Evolutionary conservation across 2,797 vertebrate species (phyloP), one percentile per base, ranked within the genome.

Genomic region (Bovichtus variegatus): DNA sequence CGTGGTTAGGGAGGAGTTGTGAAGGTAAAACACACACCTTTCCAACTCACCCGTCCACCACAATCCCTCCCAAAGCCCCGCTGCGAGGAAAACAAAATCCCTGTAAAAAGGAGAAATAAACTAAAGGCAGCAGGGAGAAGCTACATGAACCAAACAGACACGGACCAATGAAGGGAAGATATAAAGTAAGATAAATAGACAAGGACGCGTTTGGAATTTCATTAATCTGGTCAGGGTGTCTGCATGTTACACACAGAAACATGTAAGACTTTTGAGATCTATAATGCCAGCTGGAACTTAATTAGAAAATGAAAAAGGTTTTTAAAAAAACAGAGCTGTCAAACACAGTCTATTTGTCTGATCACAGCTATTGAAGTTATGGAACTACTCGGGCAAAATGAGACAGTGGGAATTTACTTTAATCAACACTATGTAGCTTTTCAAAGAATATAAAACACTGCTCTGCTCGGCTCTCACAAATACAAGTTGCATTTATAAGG

Each of bases 51-150:
- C 55, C 55, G 74, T 81, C 76, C 74, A 43, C 10, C 40, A 16
- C 58, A 70, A 87, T 80, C 69, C 83, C 71, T 62, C 57, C 62
- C 47, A 69, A 87, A 85, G 65, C 76, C 68, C 23, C 1, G 9
- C 70, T 74, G 80, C 49, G 62, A 82, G 74, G 63, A 74, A 84
- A 63, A 75, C 54, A 72, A 86, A 89, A 79, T 83, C 86, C 70
- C 71, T 2, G 78, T 73, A 74, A 74, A 81, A 76, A 81, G 78
- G 66, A 68, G 67, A 81, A 73, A 76, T 68, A 83, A 82, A 78
- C 72, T 69, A 61, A 46, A 71, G 50, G 58, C 80, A 58, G 73
- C 71, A 12, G 74, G 68, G 58, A 49, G n/a, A 68, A 23, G 75
- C 27, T 10, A 53, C 0, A 18, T 62, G 81, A 88, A 82, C 27